Evolutionary conservation across 2,797 vertebrate genomes (phyloP).

Genomic region (Etheostoma perlongum): DNA sequence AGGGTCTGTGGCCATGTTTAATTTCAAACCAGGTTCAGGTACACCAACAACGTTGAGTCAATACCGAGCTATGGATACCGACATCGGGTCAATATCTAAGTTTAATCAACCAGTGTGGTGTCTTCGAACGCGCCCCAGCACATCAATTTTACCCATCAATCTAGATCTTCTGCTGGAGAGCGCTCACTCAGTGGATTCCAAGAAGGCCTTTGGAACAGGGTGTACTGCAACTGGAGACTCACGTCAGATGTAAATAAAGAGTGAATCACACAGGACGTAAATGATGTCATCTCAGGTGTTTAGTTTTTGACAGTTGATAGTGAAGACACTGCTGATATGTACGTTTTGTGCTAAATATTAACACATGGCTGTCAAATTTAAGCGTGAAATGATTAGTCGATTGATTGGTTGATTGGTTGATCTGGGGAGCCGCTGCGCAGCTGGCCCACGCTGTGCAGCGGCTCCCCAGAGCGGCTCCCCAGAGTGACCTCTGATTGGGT

Average conservation of each 20-base stretch:
- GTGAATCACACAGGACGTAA: neutral
- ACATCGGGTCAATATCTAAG: constrained; percentile 35
- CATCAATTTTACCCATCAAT: constrained; percentile 37
- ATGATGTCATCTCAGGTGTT: neutral
- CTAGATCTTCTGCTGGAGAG: neutral
- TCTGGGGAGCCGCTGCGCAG: no score
- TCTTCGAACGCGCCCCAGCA: constrained; percentile 12
- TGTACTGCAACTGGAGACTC: neutral
- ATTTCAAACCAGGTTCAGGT: neutral
- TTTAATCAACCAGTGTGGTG: constrained; percentile 36
- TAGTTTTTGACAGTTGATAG: neutral
- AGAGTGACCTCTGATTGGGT: no score
- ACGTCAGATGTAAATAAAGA: constrained; percentile 20
- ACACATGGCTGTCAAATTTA: neutral
- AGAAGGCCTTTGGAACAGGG: constrained; percentile 14
- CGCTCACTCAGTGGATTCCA: constrained; percentile 2
- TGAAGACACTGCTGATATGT: neutral
- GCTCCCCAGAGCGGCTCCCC: no score
- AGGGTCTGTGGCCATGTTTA: neutral
- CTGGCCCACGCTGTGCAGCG: no score
- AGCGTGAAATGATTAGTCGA: neutral
- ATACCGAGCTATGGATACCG: constrained; percentile 14
- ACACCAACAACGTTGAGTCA: neutral
- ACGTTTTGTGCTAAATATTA: neutral
- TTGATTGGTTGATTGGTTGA: neutral